Evolutionary conservation across 2,113 vertebrate genomes (phyloP).

Genomic region (Equus przewalskii): DNA sequence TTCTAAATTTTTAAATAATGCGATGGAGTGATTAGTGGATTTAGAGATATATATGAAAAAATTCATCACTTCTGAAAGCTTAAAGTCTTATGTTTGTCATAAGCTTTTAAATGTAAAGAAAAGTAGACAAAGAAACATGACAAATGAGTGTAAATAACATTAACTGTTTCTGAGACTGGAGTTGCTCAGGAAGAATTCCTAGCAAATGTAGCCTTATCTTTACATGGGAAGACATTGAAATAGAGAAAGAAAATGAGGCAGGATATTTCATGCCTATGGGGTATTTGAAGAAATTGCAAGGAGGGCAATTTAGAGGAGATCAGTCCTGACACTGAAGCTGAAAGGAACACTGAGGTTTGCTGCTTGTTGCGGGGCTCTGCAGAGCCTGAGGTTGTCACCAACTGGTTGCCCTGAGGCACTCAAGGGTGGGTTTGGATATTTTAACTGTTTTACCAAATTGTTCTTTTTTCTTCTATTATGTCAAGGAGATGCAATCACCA

Average conservation of each 20-base stretch:
- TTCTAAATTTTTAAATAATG: constrained; percentile 13
- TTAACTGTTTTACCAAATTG: too few relatives aligned
- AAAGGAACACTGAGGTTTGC: neutral
- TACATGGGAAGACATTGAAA: neutral
- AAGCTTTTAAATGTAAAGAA: neutral
- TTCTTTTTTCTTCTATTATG: too few relatives aligned
- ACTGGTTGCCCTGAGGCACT: too few relatives aligned
- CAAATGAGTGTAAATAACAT: neutral
- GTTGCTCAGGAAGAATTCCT: neutral
- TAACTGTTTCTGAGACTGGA: neutral
- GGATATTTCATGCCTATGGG: neutral
- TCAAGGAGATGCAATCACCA: too few relatives aligned
- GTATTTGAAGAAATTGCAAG: neutral
- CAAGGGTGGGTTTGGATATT: too few relatives aligned
- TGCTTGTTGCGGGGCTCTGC: fast-evolving
- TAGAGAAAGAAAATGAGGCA: neutral
- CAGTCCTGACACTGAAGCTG: neutral
- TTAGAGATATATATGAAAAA: neutral
- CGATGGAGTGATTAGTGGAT: neutral
- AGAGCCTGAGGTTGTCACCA: too few relatives aligned
- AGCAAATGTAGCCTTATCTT: neutral
- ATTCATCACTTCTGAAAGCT: neutral
- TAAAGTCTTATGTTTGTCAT: neutral
- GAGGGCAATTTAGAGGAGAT: neutral
- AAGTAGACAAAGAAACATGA: neutral